Evolutionary conservation across 2,888 invertebrate genomes (phyloP), one percentile per base, ranked within the genome.

Genomic region (Melanophora roralis): DNA sequence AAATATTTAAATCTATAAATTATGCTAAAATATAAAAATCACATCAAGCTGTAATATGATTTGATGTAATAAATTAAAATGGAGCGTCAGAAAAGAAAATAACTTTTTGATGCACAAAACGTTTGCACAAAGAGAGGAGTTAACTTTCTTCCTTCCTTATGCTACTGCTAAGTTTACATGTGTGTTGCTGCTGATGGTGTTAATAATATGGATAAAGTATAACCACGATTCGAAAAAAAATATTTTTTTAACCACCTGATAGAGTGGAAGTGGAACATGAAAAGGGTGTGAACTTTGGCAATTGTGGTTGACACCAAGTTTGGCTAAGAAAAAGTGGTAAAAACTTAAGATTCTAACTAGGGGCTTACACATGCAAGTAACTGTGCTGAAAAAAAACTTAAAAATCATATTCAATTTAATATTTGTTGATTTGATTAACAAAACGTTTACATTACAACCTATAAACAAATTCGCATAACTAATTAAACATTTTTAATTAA

Each of bases 1-100:
- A 68, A 75, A 65, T 75, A 75, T 79, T 71, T 67, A 75, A 75
- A 79, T 71, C 75, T 60, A 49, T 67, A 71, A 75, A 79, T 75
- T 65, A 71, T 75, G 59, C 60, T 47, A 65, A 75, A 65, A 38
- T 53, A 7, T 34, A 38, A 55, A 57, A 76, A 62, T 43, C 64
- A 57, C 34, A 57, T 27, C 38, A 16, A 34, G 14, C 21, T n/a
- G 16, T 27, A 32, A 38, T 38, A 34, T 23, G 32, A 40, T 43
- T 40, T 43, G 57, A 40, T 40, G n/a, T 47, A 62, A 36, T 36
- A 27, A 27, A 27, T 27, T 5, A 27, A 27, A 27, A 27, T 27
- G 6, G 27, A 27, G 27, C 27, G 6, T n/a, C 4, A 27, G 27
- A 27, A 27, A 27, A 27, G 27, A 27, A 27, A 27, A 27, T n/a